phyloP scores from a whole-genome alignment of 2,888 invertebrate genomes.

The Trissonchulus latispiculum region DNA sequence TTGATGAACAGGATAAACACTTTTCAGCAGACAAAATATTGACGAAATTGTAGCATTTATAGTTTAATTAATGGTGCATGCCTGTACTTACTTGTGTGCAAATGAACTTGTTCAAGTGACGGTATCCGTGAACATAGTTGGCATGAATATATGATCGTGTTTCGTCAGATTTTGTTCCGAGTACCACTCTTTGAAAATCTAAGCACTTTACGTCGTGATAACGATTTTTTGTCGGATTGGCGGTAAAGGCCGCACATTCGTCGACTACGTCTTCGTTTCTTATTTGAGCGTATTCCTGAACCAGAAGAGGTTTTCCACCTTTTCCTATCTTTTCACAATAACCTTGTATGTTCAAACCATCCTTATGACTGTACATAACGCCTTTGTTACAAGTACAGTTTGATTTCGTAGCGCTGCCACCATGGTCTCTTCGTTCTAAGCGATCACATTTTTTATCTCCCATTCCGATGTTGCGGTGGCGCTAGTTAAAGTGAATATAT shows the following conservation, averaged over 20 bases:
- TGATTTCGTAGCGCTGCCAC: too few relatives aligned
- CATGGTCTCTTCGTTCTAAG: too few relatives aligned
- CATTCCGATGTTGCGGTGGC: too few relatives aligned
- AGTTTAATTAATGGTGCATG: too few relatives aligned
- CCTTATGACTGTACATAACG: not conserved
- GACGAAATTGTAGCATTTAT: too few relatives aligned
- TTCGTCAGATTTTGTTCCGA: not conserved
- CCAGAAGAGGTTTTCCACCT: not conserved
- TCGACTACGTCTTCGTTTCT: not conserved
- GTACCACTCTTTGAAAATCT: conserved; percentile 15
- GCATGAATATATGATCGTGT: conserved; percentile 8
- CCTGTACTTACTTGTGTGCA: not conserved
- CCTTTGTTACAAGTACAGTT: not conserved
- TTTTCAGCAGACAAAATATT: too few relatives aligned
- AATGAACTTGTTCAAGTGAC: not conserved
- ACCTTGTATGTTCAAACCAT: not conserved
- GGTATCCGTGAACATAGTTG: conserved; percentile 10
- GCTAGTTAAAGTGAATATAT: too few relatives aligned
- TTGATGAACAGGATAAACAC: too few relatives aligned
- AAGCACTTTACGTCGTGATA: conserved; percentile 17
- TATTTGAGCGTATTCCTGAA: not conserved
- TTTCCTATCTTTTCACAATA: not conserved
- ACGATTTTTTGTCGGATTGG: conserved; percentile 15
- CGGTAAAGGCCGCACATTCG: not conserved
- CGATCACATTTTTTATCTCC: too few relatives aligned